Percentiles rank a stretch among this genome's conserved stretches.
These are phyloP conservation scores for Caenorhabditis zanzibari DNA, from an alignment of 2,888 invertebrate species.

Conservation along the genomic window DNA sequence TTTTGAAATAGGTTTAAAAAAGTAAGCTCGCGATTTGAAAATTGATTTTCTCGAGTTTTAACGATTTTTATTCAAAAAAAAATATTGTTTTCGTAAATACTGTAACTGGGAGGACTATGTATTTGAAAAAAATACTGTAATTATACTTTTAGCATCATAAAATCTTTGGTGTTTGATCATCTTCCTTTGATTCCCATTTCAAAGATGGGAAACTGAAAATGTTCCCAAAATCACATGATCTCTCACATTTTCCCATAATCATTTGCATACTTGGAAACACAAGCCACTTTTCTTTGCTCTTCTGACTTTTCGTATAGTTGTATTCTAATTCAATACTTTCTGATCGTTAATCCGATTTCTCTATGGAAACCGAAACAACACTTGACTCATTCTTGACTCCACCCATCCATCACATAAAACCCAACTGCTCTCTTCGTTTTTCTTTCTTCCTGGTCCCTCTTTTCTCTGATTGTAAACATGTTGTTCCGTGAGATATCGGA, in stretches of 20 bases:
- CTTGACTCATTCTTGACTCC: conserved; percentile 13
- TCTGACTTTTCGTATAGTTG: conserved; percentile 19
- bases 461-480: conserved; percentile 41
- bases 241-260: too few species aligned
- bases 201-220: neutral
- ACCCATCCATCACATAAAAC: conserved; percentile 6
- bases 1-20: too few species aligned
- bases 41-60: too few species aligned
- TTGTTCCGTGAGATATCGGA: conserved; percentile 19
- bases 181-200: neutral
- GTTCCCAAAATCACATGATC: too few species aligned
- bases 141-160: too few species aligned
- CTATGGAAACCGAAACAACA: conserved; percentile 41
- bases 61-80: too few species aligned
- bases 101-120: too few species aligned
- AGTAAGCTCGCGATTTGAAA: too few species aligned
- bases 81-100: too few species aligned
- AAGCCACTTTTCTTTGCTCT: neutral
- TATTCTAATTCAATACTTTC: neutral
- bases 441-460: conserved; percentile 14
- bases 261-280: too few species aligned
- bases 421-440: conserved; percentile 3
- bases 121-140: too few species aligned
- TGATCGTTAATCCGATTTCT: conserved; percentile 5
- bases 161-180: neutral